Evolutionary conservation across 1,140 invertebrate species (phyloP).

Genomic region (Galleria mellonella): DNA sequence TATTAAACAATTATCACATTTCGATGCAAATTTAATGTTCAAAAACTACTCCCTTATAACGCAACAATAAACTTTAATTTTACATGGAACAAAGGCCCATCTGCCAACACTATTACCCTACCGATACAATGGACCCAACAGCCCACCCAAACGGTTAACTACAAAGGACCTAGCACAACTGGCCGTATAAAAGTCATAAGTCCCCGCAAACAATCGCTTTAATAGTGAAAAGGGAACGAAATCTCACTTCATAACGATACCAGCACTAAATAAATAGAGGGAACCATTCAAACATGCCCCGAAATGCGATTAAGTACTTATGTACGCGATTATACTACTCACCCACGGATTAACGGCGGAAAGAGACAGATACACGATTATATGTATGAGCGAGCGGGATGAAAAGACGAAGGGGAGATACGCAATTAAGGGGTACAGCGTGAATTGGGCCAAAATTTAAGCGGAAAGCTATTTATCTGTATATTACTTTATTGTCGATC

Average conservation of each 20-base stretch:
- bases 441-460: conserved; percentile 68
- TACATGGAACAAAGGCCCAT: conserved; percentile 26
- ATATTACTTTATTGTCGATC: conserved; percentile 71
- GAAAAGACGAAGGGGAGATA: conserved; percentile 39
- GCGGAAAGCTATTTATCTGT: conserved; percentile 68
- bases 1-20: conserved; percentile 57
- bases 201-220: conserved; percentile 60
- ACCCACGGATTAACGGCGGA: conserved; percentile 36
- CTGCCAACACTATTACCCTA: conserved; percentile 26
- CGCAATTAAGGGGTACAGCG: conserved; percentile 59
- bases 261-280: conserved; percentile 63
- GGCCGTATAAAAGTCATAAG: conserved; percentile 46
- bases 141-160: conserved; percentile 5
- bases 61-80: conserved; percentile 52
- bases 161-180: conserved; percentile 21
- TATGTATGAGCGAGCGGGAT: conserved; percentile 24
- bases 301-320: conserved; percentile 71
- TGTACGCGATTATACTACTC: conserved; percentile 55
- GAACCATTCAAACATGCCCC: conserved; percentile 43
- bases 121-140: conserved; percentile 25
- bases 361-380: conserved; percentile 23
- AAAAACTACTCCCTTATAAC: conserved; percentile 26
- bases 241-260: conserved; percentile 32
- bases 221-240: conserved; percentile 42
- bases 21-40: conserved; percentile 57